These are phyloP conservation scores for Abrostola triplasia DNA, from an alignment of 2,888 invertebrate genomes.

Conservation along the genomic window DNA sequence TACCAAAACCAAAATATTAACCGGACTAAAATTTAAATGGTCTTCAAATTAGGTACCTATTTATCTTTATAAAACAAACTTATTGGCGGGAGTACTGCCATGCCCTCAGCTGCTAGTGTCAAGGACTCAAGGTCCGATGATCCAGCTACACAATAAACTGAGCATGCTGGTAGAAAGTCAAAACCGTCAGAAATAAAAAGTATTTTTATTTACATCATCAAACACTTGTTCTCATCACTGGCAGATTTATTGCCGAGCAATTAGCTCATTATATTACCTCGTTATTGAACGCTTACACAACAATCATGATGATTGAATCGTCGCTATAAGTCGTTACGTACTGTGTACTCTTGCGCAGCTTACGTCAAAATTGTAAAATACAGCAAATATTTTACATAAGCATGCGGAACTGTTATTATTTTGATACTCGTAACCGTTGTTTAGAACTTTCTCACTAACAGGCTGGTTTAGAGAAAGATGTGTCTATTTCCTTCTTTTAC, in stretches of 20 bases:
- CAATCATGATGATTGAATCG: slow-evolving; percentile 44
- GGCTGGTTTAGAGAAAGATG: slow-evolving; percentile 28
- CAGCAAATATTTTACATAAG: slow-evolving; percentile 56
- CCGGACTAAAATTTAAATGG: too few species aligned
- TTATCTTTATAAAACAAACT: too few species aligned
- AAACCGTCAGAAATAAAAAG: too few species aligned
- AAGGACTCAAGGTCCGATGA: too few species aligned
- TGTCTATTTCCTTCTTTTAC: slow-evolving; percentile 35
- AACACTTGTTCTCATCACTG: not conserved
- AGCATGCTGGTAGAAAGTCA: too few species aligned
- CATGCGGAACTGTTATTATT: slow-evolving; percentile 53
- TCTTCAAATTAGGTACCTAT: too few species aligned
- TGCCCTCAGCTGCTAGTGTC: too few species aligned
- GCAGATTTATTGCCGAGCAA: not conserved
- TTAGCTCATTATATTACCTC: slow-evolving; percentile 12
- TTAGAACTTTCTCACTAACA: slow-evolving; percentile 38
- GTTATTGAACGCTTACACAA: slow-evolving; percentile 42
- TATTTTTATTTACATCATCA: not conserved
- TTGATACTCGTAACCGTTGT: slow-evolving; percentile 43
- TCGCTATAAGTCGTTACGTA: slow-evolving; percentile 52
- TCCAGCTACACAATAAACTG: too few species aligned
- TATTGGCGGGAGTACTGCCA: too few species aligned
- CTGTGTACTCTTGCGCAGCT: slow-evolving; percentile 46
- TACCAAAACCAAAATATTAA: too few species aligned
- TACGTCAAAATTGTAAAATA: slow-evolving; percentile 56